Base-by-base conservation (phyloP, 2,113 vertebrate species). In the Neolamprologus toae region DNA sequence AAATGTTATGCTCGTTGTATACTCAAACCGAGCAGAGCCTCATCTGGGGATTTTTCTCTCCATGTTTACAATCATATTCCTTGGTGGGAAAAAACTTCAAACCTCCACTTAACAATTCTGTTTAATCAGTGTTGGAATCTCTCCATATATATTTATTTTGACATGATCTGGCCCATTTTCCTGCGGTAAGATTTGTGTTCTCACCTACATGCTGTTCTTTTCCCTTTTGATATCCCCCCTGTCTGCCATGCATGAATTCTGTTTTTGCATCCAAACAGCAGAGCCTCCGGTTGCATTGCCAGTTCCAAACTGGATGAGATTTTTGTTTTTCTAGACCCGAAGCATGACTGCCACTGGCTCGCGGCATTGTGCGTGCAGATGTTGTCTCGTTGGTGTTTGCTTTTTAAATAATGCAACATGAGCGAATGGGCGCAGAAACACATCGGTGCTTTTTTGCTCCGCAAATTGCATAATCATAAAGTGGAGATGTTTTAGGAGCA, bases 41-140 rank as follows among this genome's bases (percentile, higher is more conserved):
- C 95, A 93, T 93, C 79, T 79, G 94, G 95, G 95, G 95, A 94
- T 93, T 96, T 95, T 95, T 90, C 91, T 90, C 92, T 94, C 92
- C 92, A 89, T 97, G 96, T 96, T 97, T 97, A 96, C 96, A 95
- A 96, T 96, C 96, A 91, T 96, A 96, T 96, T 96, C 95, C 97
- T 96, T 93, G 83, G 96, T 95, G 96, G 94, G 94, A 90, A 88
- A 78, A 95, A 93, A 96, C 95, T 96, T 97, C 94, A 96, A 96
- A 96, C 95, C 92, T 96, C 93, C 93, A 94, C 95, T 97, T 95
- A 95, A 95, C 94, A 96, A 97, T 97, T 97, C 96, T 95, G 96
- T 97, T 97, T 97, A 96, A 97, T 97, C 95, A 96, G 95, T 83
- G 90, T 93, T 96, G 94, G 94, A 96, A 94, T 96, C 91, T 93